Base-by-base conservation (phyloP, 2,888 invertebrate species). In the Sussaba pulchella region DNA sequence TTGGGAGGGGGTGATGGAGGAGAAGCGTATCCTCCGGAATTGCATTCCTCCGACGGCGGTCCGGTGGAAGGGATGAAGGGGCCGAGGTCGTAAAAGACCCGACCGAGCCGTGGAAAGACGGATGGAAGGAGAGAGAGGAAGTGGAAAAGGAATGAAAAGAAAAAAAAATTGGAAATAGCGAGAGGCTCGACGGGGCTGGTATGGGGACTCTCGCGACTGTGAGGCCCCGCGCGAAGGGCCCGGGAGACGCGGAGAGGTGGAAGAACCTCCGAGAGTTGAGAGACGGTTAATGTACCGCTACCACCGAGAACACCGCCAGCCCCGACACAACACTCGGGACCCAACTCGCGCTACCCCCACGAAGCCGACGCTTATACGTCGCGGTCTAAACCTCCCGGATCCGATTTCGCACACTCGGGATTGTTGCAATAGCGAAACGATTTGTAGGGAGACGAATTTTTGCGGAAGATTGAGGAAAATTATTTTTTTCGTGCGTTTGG, bases 271-370 rank as follows among this genome's bases (percentile, higher is more conserved):
- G 54, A 67, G 67, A 80, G 71, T 39, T 71, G 67, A 70, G 70
- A 83, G 84, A 82, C 83, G 84, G 84, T 84, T 83, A 83, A 84
- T 84, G 84, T 84, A 84, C 84, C 84, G 84, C 84, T 84, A 84
- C 79, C 80, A 81, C 77, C 50, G 70, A 71, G 36, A 57, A 10
- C 72, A 57, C 59, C 31, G 75, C 78, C 69, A 41, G 69, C 54
- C 52, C 54, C 43, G 43, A 39, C 47, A 41, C 43, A 19, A 63
- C 50, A 50, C 26, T 59, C 39, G 45, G n/a, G n/a, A 73, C 50
- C 52, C 63, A 2, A 81, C 54, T 43, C 59, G 54, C 64, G 69
- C 81, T 69, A 81, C 54, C 76, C 73, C 81, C 77, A 73, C 64
- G 64, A 64, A 69, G 26, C 61, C 47, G 43, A 41, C 52, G 50